Percentiles rank a stretch among this genome's conserved stretches.
Conservation (phyloP, 1,140 invertebrate species). For the Drosophila tropicalis region DNA sequence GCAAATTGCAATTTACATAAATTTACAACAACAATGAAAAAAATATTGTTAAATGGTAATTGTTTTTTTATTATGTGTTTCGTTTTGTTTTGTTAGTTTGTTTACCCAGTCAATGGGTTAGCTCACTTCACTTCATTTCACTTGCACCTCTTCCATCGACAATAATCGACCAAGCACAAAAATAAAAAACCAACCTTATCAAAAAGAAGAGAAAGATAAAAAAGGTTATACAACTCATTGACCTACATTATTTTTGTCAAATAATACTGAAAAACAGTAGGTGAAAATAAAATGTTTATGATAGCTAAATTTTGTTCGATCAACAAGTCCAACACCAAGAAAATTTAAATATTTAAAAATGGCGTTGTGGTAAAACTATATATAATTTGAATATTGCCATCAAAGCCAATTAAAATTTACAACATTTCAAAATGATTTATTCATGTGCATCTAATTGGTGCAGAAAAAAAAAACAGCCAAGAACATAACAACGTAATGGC, state of each 20-base stretch:
- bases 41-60: slow-evolving; percentile 14
- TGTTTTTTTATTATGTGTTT: slow-evolving; percentile 18
- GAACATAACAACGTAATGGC: not conserved
- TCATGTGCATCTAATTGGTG: slow-evolving; percentile 26
- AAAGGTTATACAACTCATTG: slow-evolving; percentile 54
- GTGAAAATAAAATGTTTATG: not conserved
- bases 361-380: slow-evolving; percentile 23
- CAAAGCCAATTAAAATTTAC: slow-evolving; percentile 54
- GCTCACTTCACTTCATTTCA: not conserved
- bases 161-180: not conserved
- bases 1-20: slow-evolving; percentile 58
- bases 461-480: not conserved
- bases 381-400: slow-evolving; percentile 39
- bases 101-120: slow-evolving; percentile 3
- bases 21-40: slow-evolving; percentile 24
- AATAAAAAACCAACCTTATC: slow-evolving; percentile 34
- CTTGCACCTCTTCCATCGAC: not conserved
- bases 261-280: slow-evolving; percentile 2
- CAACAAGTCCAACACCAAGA: not conserved
- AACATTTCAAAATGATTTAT: slow-evolving; percentile 31
- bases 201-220: slow-evolving; percentile 26
- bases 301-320: not conserved
- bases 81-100: slow-evolving; percentile 2
- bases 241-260: slow-evolving; percentile 40
- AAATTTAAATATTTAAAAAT: not conserved